A percentile compares a stretch with the other conserved stretches of the same genome.
phyloP scores from a whole-genome alignment of 92 coral and sea anemone genomes.

The Anthopleura xanthogrammica region DNA sequence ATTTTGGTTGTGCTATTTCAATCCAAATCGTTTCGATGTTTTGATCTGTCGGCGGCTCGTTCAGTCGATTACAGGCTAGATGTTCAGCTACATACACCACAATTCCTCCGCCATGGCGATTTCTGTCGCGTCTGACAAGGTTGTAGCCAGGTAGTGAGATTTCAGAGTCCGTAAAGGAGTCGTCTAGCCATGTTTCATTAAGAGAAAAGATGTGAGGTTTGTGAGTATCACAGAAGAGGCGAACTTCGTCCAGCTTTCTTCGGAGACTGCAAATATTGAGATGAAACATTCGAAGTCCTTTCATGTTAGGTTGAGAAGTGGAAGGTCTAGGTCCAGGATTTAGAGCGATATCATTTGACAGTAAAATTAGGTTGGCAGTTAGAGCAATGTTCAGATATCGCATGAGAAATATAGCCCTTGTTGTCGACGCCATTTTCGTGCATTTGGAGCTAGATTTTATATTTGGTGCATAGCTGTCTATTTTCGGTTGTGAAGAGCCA shows the following conservation, averaged over 20 bases:
- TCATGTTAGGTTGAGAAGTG: slow-evolving; percentile 25
- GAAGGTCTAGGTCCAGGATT: slow-evolving; percentile 51
- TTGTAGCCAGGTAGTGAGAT: neutral
- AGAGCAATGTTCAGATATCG: slow-evolving; percentile 35
- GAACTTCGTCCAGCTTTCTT: slow-evolving; percentile 53
- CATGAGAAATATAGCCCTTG: neutral
- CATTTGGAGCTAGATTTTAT: slow-evolving; percentile 25
- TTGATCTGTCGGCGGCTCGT: neutral
- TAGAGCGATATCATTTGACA: slow-evolving; percentile 38
- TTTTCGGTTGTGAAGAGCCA: slow-evolving; percentile 30
- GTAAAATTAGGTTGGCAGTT: slow-evolving; percentile 30
- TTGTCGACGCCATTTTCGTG: slow-evolving; percentile 29
- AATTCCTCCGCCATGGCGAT: slow-evolving; percentile 46
- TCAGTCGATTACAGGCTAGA: slow-evolving; percentile 11
- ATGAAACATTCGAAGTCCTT: slow-evolving; percentile 42
- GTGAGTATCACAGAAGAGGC: slow-evolving; percentile 49
- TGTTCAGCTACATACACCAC: slow-evolving; percentile 36
- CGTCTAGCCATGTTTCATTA: slow-evolving; percentile 7
- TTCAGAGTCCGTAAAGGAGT: neutral
- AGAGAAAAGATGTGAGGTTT: slow-evolving; percentile 8
- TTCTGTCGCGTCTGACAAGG: slow-evolving; percentile 48
- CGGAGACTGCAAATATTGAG: slow-evolving; percentile 39
- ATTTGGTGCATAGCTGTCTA: slow-evolving; percentile 25
- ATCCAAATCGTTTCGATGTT: slow-evolving; percentile 50
- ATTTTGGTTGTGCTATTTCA: slow-evolving; percentile 52